phyloP scores from a whole-genome alignment of 2,888 invertebrate genomes.

The Epicampocera succincta region DNA sequence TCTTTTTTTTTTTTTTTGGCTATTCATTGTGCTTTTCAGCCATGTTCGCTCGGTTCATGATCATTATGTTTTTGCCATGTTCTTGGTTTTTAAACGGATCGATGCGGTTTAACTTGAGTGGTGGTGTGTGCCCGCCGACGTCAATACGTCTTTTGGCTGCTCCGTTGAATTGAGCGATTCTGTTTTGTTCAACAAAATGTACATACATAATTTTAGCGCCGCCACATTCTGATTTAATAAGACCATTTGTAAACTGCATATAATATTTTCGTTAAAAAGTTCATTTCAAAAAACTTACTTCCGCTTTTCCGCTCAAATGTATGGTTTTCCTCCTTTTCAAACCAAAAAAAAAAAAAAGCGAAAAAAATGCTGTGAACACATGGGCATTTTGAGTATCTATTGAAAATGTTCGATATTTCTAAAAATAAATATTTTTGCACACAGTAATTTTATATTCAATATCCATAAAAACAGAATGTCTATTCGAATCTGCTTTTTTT shows the following conservation, averaged over 20 bases:
- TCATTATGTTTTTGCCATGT: slow-evolving; percentile 49
- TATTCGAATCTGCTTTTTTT: slow-evolving; percentile 1
- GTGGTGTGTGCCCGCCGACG: slow-evolving; percentile 1
- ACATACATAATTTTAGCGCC: slow-evolving; percentile 42
- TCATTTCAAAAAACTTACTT: slow-evolving; percentile 1
- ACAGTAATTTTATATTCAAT: slow-evolving; percentile 42
- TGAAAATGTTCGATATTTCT: slow-evolving; percentile 31
- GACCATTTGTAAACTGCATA: slow-evolving; percentile 23
- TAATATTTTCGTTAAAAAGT: neutral
- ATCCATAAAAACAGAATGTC: slow-evolving; percentile 20
- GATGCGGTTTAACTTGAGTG: slow-evolving; percentile 32
- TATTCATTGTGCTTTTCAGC: slow-evolving; percentile 44
- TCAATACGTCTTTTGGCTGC: slow-evolving; percentile 15
- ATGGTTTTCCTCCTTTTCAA: neutral
- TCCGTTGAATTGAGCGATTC: neutral
- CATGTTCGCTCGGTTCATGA: slow-evolving; percentile 63
- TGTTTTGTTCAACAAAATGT: neutral
- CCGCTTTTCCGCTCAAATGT: neutral
- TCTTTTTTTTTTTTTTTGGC: slow-evolving; percentile 29
- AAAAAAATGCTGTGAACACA: neutral
- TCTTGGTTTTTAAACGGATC: slow-evolving; percentile 24
- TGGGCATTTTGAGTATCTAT: slow-evolving; percentile 38
- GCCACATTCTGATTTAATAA: slow-evolving; percentile 27
- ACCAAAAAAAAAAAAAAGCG: no score
- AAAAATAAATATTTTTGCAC: slow-evolving; percentile 56